A percentile compares a stretch with the other conserved stretches of the same genome.
phyloP scores from a whole-genome alignment of 2,888 invertebrate genomes.

The Thelaira solivaga region DNA sequence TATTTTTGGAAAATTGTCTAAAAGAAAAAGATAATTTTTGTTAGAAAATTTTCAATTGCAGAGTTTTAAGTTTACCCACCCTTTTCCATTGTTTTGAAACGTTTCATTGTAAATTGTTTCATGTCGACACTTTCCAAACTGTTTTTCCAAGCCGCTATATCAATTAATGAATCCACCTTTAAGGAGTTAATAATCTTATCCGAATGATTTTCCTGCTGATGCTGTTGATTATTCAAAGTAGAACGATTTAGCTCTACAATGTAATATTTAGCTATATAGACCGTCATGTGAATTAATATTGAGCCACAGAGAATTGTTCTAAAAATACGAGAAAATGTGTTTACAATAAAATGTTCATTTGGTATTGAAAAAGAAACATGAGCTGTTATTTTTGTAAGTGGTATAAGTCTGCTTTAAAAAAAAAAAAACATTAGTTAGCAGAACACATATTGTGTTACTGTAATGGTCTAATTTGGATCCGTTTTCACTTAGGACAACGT shows the following conservation, averaged over 20 bases:
- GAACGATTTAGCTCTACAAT: slow-evolving; percentile 40
- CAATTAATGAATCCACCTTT: slow-evolving; percentile 20
- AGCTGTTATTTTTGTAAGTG: no score
- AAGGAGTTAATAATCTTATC: not conserved
- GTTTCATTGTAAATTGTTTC: slow-evolving; percentile 40
- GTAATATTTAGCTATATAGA: slow-evolving; percentile 50
- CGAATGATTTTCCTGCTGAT: not conserved
- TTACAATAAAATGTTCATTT: no score
- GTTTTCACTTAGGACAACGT: no score
- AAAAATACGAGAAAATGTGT: no score
- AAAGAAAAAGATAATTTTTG: not conserved
- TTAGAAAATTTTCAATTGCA: not conserved
- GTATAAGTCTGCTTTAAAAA: no score
- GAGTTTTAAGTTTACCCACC: no score
- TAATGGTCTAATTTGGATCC: no score
- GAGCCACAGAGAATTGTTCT: slow-evolving; percentile 57
- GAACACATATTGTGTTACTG: no score
- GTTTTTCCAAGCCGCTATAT: slow-evolving; percentile 48
- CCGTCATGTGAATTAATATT: slow-evolving; percentile 54
- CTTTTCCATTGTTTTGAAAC: not conserved
- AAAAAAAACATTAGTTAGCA: no score
- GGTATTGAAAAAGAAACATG: no score
- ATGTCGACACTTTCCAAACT: slow-evolving; percentile 50
- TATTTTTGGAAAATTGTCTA: slow-evolving; percentile 55
- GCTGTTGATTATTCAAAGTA: not conserved